These are phyloP conservation scores for Syrphus vitripennis DNA, from an alignment of 2,888 invertebrate genomes.

Conservation along the genomic window DNA sequence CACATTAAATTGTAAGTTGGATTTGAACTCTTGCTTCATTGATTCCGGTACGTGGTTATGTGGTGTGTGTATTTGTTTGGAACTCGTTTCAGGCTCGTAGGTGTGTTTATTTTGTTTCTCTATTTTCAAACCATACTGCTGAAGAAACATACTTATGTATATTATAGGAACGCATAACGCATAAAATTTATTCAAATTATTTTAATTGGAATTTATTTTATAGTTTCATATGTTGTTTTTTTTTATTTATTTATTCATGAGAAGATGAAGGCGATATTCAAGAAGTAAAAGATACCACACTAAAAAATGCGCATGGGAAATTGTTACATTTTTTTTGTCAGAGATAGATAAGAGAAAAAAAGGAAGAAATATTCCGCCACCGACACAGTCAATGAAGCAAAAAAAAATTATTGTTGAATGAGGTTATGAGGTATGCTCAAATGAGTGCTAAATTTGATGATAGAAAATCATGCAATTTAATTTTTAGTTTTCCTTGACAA, in stretches of 20 bases:
- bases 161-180: constrained; percentile 64
- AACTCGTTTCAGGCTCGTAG: constrained; percentile 65
- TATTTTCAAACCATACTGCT: constrained; percentile 2
- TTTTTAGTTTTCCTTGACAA: constrained; percentile 16
- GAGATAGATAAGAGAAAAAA: constrained; percentile 24
- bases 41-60: constrained; percentile 57
- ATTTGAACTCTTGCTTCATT: constrained; percentile 61
- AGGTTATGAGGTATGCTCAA: constrained; percentile 43
- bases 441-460: constrained; percentile 38
- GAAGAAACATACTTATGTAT: constrained; percentile 34
- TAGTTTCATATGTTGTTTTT: constrained; percentile 39
- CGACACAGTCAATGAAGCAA: not conserved
- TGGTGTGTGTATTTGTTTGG: constrained; percentile 35
- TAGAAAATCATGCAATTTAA: constrained; percentile 30
- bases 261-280: constrained; percentile 13
- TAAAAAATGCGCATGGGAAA: constrained; percentile 49
- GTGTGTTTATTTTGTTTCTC: constrained; percentile 26
- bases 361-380: constrained; percentile 15
- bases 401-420: constrained; percentile 15
- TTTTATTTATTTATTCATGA: constrained; percentile 51
- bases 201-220: constrained; percentile 65
- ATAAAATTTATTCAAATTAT: constrained; percentile 71
- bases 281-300: not conserved
- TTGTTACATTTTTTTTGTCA: constrained; percentile 59
- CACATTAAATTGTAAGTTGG: constrained; percentile 28